Conservation (phyloP, 2,888 invertebrate genomes). For the Sepioteuthis lessoniana region DNA sequence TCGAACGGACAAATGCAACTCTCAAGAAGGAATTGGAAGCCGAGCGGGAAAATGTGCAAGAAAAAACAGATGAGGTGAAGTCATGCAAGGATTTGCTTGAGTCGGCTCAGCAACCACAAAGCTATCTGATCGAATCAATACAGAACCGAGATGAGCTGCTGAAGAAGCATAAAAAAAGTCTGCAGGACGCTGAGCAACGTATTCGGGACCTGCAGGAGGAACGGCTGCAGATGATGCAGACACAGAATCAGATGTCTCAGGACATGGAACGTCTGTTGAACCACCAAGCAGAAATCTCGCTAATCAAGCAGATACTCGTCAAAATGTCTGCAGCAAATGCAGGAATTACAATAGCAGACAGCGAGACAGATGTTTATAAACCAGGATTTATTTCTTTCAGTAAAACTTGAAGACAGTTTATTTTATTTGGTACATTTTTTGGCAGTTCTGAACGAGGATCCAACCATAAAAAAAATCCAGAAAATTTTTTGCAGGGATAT, state of each 20-base stretch:
- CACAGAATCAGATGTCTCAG: conserved; percentile 72
- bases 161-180: conserved; percentile 62
- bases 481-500: no score
- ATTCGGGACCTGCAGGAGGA: conserved; percentile 67
- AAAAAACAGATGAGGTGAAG: conserved; percentile 69
- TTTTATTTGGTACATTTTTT: neutral
- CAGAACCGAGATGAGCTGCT: conserved; percentile 68
- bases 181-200: neutral
- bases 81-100: conserved; percentile 68
- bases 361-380: conserved; percentile 64
- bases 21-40: conserved; percentile 68
- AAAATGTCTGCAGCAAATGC: conserved; percentile 65
- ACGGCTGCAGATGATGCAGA: conserved; percentile 60
- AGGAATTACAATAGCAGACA: conserved; percentile 58
- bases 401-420: neutral
- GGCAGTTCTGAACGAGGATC: no score
- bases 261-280: conserved; percentile 72
- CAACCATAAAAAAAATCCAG: no score
- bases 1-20: conserved; percentile 72
- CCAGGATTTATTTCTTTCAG: conserved; percentile 64
- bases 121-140: conserved; percentile 73
- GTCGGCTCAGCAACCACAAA: conserved; percentile 74
- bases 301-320: conserved; percentile 72
- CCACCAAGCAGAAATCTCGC: conserved; percentile 67
- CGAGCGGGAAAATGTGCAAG: conserved; percentile 64